Evolutionary conservation across 2,113 vertebrate genomes (phyloP).

Genomic region (Engystomops pustulosus): DNA sequence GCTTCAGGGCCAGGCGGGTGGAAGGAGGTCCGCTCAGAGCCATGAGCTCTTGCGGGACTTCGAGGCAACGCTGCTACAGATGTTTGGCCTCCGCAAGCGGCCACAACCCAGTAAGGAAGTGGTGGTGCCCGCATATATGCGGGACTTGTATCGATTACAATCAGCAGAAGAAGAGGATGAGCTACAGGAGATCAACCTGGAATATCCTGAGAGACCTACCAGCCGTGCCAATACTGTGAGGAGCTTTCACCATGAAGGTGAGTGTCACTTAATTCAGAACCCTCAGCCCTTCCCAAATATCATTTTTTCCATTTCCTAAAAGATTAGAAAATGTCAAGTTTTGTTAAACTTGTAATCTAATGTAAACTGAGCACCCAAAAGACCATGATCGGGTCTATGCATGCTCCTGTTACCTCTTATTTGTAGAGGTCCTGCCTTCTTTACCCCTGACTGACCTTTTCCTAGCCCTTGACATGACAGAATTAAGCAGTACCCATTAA

Average conservation of each 20-base stretch:
- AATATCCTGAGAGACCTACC: conserved; percentile 92
- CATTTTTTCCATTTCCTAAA: background rate
- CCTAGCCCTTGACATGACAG: background rate
- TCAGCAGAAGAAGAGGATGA: conserved; percentile 91
- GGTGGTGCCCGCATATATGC: conserved; percentile 92
- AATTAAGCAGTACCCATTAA: background rate
- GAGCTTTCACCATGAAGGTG: conserved; percentile 98
- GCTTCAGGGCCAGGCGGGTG: conserved; percentile 81
- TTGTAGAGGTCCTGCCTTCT: background rate
- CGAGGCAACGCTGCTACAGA: conserved; percentile 96
- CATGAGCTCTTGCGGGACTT: conserved; percentile 98
- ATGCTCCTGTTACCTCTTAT: background rate
- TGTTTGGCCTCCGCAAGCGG: conserved; percentile 95
- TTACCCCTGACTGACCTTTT: conserved; percentile 3
- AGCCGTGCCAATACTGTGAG: conserved; percentile 98
- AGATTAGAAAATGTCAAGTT: too few species aligned
- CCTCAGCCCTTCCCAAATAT: background rate
- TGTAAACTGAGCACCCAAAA: background rate
- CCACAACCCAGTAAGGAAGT: conserved; percentile 89
- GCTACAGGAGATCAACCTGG: conserved; percentile 78
- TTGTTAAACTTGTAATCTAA: background rate
- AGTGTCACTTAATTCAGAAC: conserved; percentile 59
- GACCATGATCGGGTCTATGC: background rate
- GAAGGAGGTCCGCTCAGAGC: conserved; percentile 87
- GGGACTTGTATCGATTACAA: conserved; percentile 96